Conservation (phyloP, 2,113 vertebrate species). For the Pseudonaja textilis region DNA sequence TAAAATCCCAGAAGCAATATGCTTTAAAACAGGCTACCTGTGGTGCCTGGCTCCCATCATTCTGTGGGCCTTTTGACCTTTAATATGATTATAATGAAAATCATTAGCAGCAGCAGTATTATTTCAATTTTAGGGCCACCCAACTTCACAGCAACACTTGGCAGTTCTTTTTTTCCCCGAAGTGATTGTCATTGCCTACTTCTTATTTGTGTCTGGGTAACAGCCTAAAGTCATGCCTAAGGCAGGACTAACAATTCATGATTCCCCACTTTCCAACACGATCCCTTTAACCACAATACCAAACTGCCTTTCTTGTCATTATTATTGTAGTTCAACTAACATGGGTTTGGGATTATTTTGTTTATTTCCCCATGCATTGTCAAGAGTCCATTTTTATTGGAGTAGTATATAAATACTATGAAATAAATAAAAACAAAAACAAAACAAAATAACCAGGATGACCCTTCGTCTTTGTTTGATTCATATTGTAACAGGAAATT, state of each 20-base stretch:
- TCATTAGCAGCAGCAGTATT: neutral
- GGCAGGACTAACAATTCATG: neutral
- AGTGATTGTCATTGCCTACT: neutral
- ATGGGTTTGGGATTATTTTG: neutral
- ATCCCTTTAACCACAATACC: neutral
- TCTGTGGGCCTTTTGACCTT: neutral
- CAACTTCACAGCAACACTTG: neutral
- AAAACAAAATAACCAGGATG: slow-evolving; percentile 2
- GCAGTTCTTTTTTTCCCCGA: neutral
- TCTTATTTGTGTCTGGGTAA: neutral
- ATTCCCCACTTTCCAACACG: neutral
- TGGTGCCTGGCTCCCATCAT: neutral
- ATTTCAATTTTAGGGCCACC: neutral
- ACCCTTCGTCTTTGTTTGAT: slow-evolving; percentile 73
- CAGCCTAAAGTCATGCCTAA: neutral
- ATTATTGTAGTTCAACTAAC: neutral
- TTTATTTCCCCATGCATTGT: neutral
- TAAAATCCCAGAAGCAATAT: neutral
- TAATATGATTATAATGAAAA: neutral
- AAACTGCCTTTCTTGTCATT: neutral
- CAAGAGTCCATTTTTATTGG: neutral
- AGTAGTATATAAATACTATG: neutral
- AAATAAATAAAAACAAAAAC: neutral
- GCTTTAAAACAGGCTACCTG: neutral
- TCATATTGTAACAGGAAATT: slow-evolving; percentile 62